phyloP scores from a whole-genome alignment of 2,113 vertebrate species.

The Polypterus bichir region DNA sequence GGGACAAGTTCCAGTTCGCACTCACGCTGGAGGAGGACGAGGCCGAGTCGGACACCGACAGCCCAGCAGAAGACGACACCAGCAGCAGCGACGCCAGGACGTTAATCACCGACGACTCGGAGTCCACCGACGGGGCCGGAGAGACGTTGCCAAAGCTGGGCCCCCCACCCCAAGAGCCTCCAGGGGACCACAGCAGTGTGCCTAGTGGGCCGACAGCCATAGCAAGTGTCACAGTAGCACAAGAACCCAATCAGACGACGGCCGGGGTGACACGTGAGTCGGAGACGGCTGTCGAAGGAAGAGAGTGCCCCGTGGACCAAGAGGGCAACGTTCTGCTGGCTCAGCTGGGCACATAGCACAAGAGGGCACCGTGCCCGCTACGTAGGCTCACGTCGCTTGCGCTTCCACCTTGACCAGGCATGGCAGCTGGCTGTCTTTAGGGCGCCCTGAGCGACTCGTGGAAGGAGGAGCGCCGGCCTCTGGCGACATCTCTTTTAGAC shows the following conservation, averaged over 20 bases:
- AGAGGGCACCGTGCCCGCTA: too few species aligned
- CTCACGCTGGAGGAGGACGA: constrained; percentile 68
- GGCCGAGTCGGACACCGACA: constrained; percentile 51
- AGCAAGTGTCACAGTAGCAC: not conserved
- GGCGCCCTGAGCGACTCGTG: too few species aligned
- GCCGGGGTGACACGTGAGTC: not conserved
- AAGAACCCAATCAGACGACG: not conserved
- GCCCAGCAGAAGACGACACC: constrained; percentile 48
- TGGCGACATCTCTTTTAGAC: too few species aligned
- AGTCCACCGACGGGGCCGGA: not conserved
- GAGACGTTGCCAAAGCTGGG: not conserved
- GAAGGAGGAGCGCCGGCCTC: too few species aligned
- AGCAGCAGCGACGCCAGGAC: constrained; percentile 39
- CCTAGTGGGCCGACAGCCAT: not conserved
- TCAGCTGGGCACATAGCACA: constrained; percentile 31
- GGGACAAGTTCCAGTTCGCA: constrained; percentile 69
- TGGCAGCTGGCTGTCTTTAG: too few species aligned
- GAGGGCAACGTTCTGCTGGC: constrained; percentile 31
- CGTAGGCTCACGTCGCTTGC: too few species aligned
- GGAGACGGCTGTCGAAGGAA: not conserved
- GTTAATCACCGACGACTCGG: constrained; percentile 21
- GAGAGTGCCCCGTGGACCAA: constrained; percentile 20
- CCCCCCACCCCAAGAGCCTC: not conserved
- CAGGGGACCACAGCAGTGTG: not conserved
- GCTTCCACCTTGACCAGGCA: too few species aligned